Evolutionary conservation across 2,113 vertebrate genomes (phyloP).

Genomic region (Numenius arquata): DNA sequence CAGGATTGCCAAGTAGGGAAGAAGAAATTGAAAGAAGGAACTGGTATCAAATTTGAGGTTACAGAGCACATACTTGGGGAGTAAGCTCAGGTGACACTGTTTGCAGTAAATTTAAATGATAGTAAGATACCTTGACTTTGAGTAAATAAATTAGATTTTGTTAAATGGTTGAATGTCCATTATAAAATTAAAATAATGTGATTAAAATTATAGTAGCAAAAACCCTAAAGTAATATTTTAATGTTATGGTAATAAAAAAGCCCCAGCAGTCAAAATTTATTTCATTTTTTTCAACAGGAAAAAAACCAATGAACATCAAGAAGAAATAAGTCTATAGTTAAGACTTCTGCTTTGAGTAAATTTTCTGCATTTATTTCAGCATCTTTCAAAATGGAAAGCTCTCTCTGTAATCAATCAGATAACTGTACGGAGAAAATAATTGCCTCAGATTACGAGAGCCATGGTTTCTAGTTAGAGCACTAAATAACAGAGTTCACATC

Average conservation of each 20-base stretch:
- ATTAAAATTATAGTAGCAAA: background rate
- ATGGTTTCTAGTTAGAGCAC: background rate
- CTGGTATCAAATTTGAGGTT: background rate
- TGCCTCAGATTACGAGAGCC: background rate
- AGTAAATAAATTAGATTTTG: background rate
- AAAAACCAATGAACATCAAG: background rate
- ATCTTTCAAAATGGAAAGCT: background rate
- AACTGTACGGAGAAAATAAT: background rate
- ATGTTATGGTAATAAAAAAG: background rate
- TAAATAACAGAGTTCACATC: background rate
- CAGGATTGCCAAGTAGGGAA: background rate
- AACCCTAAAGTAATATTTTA: accelerated
- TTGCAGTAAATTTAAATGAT: background rate
- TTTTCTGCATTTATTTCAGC: background rate
- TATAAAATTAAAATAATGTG: background rate
- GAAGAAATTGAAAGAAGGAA: background rate
- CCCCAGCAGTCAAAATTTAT: background rate
- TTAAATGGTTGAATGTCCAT: background rate
- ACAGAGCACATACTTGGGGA: background rate
- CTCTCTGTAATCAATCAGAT: background rate
- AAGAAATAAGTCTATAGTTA: background rate
- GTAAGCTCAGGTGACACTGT: background rate
- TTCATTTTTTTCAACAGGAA: background rate
- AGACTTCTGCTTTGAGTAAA: background rate
- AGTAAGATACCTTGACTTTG: background rate